phyloP scores from a whole-genome alignment of 1,140 invertebrate genomes.

The Drosophila pruinosa region DNA sequence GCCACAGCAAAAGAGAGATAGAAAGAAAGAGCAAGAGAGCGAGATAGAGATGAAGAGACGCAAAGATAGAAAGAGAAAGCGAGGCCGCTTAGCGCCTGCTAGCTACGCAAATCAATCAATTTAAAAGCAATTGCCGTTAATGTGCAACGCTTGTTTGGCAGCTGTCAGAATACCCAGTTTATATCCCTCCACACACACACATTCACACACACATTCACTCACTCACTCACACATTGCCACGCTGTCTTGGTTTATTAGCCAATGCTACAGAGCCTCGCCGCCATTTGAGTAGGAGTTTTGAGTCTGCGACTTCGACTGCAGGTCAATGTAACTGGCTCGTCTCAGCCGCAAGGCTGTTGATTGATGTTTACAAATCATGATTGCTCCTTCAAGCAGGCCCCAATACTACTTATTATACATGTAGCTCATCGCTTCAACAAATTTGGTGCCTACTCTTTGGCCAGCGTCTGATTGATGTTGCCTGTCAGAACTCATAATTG shows the following conservation, averaged over 20 bases:
- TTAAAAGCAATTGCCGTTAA: conserved; percentile 80
- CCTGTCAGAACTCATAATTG: conserved; percentile 13
- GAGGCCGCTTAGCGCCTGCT: conserved; percentile 49
- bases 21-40: background rate
- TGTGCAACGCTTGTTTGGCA: conserved; percentile 78
- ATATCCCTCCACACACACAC: background rate
- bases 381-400: background rate
- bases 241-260: conserved; percentile 35
- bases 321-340: background rate
- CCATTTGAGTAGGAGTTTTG: background rate
- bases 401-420: conserved; percentile 5
- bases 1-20: background rate
- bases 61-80: background rate
- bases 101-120: conserved; percentile 76
- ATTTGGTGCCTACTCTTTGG: conserved; percentile 16
- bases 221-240: background rate
- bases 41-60: background rate
- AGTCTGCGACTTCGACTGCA: background rate
- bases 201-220: conserved; percentile 4
- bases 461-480: conserved; percentile 36
- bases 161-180: conserved; percentile 51
- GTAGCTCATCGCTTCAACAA: background rate
- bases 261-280: conserved; percentile 1
- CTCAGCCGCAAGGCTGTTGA: conserved; percentile 17
- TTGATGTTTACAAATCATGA: conserved; percentile 38